Percentiles rank a stretch among this genome's conserved stretches.
Conservation (phyloP, 2,113 vertebrate species). For the Planiliza haematocheilus region DNA sequence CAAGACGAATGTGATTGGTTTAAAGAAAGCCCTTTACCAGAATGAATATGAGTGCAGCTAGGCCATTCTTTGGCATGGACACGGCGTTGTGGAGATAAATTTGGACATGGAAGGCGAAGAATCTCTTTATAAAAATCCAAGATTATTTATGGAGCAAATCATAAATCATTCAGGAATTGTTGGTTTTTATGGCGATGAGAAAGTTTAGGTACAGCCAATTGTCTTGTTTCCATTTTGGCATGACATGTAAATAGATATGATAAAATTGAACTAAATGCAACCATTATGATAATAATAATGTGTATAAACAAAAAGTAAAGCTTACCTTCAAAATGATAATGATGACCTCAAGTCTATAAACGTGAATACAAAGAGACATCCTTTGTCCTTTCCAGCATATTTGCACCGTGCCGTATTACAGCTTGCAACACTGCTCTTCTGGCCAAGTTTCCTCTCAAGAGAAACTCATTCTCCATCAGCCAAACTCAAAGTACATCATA, state of each 20-base stretch:
- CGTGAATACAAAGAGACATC: background rate
- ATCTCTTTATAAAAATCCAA: no score
- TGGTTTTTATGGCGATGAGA: no score
- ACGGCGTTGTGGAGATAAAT: no score
- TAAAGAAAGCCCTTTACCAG: no score
- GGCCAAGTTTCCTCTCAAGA: constrained; percentile 28
- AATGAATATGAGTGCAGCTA: no score
- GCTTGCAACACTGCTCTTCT: constrained; percentile 20
- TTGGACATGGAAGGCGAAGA: no score
- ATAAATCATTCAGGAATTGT: background rate
- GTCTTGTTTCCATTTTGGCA: no score
- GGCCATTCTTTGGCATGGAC: no score
- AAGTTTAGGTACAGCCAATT: no score
- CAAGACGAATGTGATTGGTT: no score
- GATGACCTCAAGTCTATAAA: background rate
- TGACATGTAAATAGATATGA: background rate
- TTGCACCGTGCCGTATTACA: constrained; percentile 13
- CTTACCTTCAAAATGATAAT: background rate
- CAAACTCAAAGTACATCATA: constrained; percentile 2
- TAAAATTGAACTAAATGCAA: background rate
- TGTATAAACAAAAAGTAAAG: background rate
- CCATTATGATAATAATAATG: background rate
- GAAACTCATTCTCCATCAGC: constrained; percentile 35
- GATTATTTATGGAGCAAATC: background rate
- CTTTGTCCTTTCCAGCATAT: constrained; percentile 4